Evolutionary conservation across 2,888 invertebrate species (phyloP).

Genomic region (Coecobrya sp.): DNA sequence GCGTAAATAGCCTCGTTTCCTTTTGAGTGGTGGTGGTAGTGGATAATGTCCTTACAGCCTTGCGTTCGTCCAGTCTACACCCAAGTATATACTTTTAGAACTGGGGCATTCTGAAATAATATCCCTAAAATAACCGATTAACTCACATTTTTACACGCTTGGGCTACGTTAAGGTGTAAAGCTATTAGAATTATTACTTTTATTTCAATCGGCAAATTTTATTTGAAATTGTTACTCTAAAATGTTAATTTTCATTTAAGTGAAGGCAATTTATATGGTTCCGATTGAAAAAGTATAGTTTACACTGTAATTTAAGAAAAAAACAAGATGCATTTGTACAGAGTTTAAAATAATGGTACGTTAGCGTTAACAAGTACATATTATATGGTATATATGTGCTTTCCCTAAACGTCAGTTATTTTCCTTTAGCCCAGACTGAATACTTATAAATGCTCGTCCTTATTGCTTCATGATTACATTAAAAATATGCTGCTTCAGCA

Average conservation of each 20-base stretch:
- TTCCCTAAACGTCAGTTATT: background rate
- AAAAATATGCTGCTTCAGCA: background rate
- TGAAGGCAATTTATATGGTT: too few species aligned
- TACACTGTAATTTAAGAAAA: too few species aligned
- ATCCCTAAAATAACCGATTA: too few species aligned
- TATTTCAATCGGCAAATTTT: too few species aligned
- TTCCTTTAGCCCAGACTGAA: slow-evolving; percentile 23
- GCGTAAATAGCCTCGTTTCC: slow-evolving; percentile 60
- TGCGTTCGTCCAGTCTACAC: background rate
- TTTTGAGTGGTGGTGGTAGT: background rate
- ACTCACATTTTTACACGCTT: too few species aligned
- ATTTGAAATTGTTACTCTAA: too few species aligned
- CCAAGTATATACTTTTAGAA: background rate
- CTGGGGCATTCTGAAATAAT: background rate
- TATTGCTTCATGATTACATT: slow-evolving; percentile 62
- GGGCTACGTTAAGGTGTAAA: too few species aligned
- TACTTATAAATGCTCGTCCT: slow-evolving; percentile 29
- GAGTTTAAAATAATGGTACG: too few species aligned
- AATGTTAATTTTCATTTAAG: too few species aligned
- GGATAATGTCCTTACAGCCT: background rate
- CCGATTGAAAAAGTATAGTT: too few species aligned
- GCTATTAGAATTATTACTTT: too few species aligned
- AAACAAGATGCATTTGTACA: too few species aligned
- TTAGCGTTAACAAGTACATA: background rate
- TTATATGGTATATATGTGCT: background rate